Evolutionary conservation across 1,140 invertebrate species (phyloP), one percentile per base, ranked within the genome.

Genomic region (Manduca sexta): DNA sequence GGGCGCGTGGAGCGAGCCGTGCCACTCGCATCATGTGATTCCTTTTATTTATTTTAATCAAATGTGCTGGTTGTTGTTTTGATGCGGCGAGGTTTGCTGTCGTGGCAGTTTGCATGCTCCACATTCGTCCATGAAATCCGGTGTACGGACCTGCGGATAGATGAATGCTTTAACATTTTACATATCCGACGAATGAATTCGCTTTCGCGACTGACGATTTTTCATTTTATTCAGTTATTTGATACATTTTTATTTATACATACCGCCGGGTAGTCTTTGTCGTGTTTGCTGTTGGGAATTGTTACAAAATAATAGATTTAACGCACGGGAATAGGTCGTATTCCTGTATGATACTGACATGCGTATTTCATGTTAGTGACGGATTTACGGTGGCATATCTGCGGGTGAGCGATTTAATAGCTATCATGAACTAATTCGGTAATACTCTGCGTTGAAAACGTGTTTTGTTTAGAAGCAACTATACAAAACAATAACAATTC

Each of bases 131-230:
- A 79, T 84, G 81, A 81, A 84, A 81, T 81, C 74, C 77, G 69
- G 71, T 71, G 69, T 67, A 57, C 69, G 69, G 64, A 68, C 58
- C 68, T 67, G 69, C 62, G 71, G 70, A 69, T 77, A 80, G 77
- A 83, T 83, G 81, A 83, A 84, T 84, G 74, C 73, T 84, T 83
- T 80, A 81, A 81, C 77, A 76, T 84, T 83, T 81, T 83, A 81
- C 81, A 84, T 81, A 80, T 81, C 77, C 74, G 73, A 80, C 77
- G 75, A 83, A 81, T 84, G 77, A 78, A 84, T 83, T 80, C 69
- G 68, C 71, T 76, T 65, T 72, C 59, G 67, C 64, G 57, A 67
- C 60, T 64, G 73, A 68, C 65, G 60, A 62, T 70, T 74, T 80
- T 77, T 65, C 58, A 71, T 81, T 78, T 77, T 70, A 70, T 74